Percentiles rank a stretch among this genome's conserved stretches.
Conservation (phyloP, 2,797 vertebrate species). For the Cuculus canorus region DNA sequence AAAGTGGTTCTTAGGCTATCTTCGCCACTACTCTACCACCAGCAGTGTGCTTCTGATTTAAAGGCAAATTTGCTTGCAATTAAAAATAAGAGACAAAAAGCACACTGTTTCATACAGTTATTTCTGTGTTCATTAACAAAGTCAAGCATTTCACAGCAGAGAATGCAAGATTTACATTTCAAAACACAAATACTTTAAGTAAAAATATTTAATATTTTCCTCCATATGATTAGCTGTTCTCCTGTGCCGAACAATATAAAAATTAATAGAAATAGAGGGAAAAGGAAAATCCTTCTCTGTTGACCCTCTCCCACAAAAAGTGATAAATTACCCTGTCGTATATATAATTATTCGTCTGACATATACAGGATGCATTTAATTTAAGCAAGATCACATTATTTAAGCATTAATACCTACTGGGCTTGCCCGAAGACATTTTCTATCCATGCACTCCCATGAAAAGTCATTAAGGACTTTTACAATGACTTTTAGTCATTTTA, state of each 20-base stretch:
- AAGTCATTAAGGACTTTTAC: neutral
- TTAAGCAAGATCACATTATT: neutral
- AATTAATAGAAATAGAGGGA: neutral
- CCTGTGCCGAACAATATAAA: neutral
- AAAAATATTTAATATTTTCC: neutral
- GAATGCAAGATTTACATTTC: neutral
- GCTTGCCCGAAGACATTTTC: neutral
- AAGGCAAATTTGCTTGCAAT: neutral
- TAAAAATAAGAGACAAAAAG: neutral
- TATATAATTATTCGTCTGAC: neutral
- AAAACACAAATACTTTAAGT: neutral
- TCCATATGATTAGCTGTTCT: neutral
- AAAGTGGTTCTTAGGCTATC: neutral
- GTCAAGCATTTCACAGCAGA: neutral
- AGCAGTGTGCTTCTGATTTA: neutral
- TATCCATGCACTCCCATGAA: neutral
- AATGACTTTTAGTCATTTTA: no score
- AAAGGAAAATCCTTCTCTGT: neutral
- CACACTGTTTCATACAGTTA: neutral
- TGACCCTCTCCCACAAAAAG: fast-evolving
- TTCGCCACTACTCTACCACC: neutral
- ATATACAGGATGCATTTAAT: neutral
- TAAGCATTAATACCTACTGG: neutral
- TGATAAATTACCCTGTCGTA: neutral
- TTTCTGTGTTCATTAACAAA: neutral